Conservation (phyloP, 2,888 invertebrate species). For the Melinaea menophilus region DNA sequence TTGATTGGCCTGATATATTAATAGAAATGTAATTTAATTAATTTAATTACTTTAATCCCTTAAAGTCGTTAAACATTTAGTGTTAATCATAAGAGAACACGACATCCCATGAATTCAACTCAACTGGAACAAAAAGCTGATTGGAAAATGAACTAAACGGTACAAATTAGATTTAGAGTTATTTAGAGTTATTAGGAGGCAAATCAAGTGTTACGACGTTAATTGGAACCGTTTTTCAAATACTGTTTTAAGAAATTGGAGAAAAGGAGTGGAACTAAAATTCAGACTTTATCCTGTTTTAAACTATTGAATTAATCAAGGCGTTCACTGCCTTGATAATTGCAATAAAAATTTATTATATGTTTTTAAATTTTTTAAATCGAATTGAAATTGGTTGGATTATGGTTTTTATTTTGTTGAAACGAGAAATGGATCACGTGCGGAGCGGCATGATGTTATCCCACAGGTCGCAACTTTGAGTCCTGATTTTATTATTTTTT, state of each 20-base stretch:
- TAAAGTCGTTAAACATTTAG: neutral
- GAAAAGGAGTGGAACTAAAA: neutral
- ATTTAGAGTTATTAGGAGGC: neutral
- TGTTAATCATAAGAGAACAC: neutral
- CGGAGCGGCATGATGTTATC: too few relatives aligned
- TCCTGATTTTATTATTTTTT: too few relatives aligned
- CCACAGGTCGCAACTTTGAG: too few relatives aligned
- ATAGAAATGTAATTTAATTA: neutral
- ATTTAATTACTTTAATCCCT: neutral
- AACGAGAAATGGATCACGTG: neutral
- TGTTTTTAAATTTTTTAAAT: neutral
- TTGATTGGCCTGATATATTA: too few relatives aligned
- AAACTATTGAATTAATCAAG: neutral
- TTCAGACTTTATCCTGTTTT: too few relatives aligned
- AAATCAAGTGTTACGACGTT: conserved; percentile 2
- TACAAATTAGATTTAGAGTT: neutral
- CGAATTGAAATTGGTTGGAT: neutral
- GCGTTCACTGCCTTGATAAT: neutral
- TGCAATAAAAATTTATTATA: conserved; percentile 5
- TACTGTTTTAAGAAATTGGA: neutral
- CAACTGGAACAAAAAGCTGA: neutral
- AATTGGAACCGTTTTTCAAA: conserved; percentile 1
- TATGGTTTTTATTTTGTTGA: conserved; percentile 3
- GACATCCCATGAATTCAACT: neutral
- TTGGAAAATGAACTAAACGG: conserved; percentile 4